Evolutionary conservation across 2,888 invertebrate species (phyloP).

Genomic region (Xanthorhoe spadicearia): DNA sequence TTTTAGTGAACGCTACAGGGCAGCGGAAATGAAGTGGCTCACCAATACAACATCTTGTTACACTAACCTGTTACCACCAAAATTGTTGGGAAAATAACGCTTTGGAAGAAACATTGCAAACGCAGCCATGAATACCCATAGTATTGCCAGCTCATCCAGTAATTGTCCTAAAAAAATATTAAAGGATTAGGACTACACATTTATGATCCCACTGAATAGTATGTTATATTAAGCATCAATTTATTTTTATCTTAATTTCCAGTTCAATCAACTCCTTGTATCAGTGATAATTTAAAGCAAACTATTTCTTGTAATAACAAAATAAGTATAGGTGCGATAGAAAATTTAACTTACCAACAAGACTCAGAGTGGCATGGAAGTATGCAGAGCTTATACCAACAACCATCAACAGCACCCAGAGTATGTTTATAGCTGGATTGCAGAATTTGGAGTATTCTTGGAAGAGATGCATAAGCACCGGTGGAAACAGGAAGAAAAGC

Average conservation of each 20-base stretch:
- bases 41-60: not conserved
- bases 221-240: too few relatives aligned
- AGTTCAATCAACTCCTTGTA: too few relatives aligned
- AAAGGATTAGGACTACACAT: not conserved
- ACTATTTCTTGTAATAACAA: too few relatives aligned
- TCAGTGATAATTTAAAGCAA: too few relatives aligned
- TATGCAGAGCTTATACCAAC: slow-evolving; percentile 93
- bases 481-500: slow-evolving; percentile 90
- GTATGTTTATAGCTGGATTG: slow-evolving; percentile 90
- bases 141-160: slow-evolving; percentile 91
- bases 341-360: slow-evolving; percentile 84
- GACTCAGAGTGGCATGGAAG: slow-evolving; percentile 93
- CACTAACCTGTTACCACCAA: slow-evolving; percentile 87
- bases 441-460: slow-evolving; percentile 90
- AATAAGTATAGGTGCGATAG: too few relatives aligned
- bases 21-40: too few relatives aligned
- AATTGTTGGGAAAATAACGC: slow-evolving; percentile 87
- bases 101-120: slow-evolving; percentile 90
- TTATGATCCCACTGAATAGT: too few relatives aligned
- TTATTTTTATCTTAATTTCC: too few relatives aligned
- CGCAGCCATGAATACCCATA: slow-evolving; percentile 92
- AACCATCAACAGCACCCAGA: slow-evolving; percentile 91
- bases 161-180: slow-evolving; percentile 86
- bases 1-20: too few relatives aligned
- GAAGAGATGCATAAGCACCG: slow-evolving; percentile 90